Evolutionary conservation across 2,797 vertebrate genomes (phyloP), one percentile per base, ranked within the genome.

Genomic region (Champsocephalus esox): DNA sequence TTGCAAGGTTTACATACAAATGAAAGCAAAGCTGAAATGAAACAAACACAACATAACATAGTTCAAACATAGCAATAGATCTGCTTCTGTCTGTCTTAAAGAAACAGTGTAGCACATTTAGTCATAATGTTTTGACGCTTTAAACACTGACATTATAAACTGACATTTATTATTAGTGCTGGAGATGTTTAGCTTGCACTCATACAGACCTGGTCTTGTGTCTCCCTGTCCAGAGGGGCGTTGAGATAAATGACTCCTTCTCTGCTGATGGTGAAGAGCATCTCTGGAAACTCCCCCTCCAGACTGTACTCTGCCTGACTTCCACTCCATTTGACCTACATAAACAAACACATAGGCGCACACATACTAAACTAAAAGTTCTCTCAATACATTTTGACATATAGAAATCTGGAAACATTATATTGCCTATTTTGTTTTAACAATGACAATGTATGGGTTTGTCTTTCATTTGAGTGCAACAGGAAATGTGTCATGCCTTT

Each of bases 291-390:
- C 75, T 92, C 96, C 72, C 94, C 94, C 61, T 94, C 93, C 77
- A 96, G 92, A 79, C 84, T 91, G 80, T 95, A 96, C 70, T 84
- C 91, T 4, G 90, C 93, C 41, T 91, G 83, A 54, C 91, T 94
- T 6, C 94, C 94, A 89, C 94, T 96, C 94, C 95, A 96, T 81
- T 92, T 94, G 59, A 96, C 94, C 93, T 97, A 81, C 9, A 79
- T 46, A 75, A 55, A 81, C 80, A 86, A 19, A 83, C 46, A 81
- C 21, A 80, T 3, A 44, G 13, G 70, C 34, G 73, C 59, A 78
- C 21, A 71, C 49, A 65, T 34, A 46, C 7, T 16, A 44, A 43
- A 21, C 57, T 49, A 64, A 11, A 60, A 5, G 43, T 13, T 66
- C 43, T 57, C 51, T 44, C 1, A 62, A n/a, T 9, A 38, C 8